These are phyloP conservation scores for Andrena fulva DNA, from an alignment of 2,888 invertebrate species.

Conservation along the genomic window DNA sequence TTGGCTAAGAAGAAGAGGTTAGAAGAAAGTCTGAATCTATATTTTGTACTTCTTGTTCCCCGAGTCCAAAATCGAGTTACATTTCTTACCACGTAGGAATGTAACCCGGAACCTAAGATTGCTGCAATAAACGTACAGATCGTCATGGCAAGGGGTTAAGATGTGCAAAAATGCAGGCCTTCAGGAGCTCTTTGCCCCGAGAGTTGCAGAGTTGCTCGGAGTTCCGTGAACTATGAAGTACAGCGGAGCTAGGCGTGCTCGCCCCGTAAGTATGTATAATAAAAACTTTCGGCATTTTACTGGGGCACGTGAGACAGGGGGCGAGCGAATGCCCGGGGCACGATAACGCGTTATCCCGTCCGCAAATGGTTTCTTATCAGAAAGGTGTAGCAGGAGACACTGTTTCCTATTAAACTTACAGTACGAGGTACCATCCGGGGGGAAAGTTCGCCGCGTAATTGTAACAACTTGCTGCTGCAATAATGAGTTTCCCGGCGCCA, in stretches of 20 bases:
- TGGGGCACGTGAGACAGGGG: conserved; percentile 7
- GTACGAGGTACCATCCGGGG: conserved; percentile 33
- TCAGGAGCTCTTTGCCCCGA: too few species aligned
- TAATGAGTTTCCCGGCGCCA: conserved; percentile 47
- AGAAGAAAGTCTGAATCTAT: too few species aligned
- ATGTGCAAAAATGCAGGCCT: too few species aligned
- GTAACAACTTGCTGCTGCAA: conserved; percentile 57
- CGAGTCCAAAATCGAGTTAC: too few species aligned
- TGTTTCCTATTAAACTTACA: conserved; percentile 66
- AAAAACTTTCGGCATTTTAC: conserved; percentile 33
- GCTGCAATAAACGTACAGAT: too few species aligned
- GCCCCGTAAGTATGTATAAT: conserved; percentile 24
- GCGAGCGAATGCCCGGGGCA: conserved; percentile 20
- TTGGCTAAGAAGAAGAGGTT: too few species aligned
- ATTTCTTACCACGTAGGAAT: too few species aligned
- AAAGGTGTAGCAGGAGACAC: conserved; percentile 49
- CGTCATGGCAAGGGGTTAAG: too few species aligned
- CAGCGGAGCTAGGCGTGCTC: background rate
- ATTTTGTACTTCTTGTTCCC: too few species aligned
- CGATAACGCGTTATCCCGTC: conserved; percentile 55
- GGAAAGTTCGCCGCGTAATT: conserved; percentile 64
- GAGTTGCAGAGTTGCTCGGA: background rate
- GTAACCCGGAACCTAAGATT: too few species aligned
- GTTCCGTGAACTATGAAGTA: conserved; percentile 24
- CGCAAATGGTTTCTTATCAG: conserved; percentile 64